Conservation (phyloP, 2,888 invertebrate genomes). For the Oscheius sp. region DNA sequence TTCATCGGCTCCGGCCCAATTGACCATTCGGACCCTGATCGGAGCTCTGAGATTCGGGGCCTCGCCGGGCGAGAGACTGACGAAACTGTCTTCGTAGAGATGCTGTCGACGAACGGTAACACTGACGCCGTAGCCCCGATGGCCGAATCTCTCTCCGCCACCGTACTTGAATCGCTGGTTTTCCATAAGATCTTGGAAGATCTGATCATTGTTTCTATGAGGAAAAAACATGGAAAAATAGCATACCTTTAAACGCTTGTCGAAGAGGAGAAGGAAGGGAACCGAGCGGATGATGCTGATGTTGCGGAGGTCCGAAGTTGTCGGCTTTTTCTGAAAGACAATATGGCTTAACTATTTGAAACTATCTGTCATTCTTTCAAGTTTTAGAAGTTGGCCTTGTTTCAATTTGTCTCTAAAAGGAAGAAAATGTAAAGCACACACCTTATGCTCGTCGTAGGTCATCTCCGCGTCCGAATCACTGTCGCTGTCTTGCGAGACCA, state of each 20-base stretch:
- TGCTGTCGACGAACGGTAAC: conserved; percentile 80
- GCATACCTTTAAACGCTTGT: conserved; percentile 80
- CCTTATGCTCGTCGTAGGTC: conserved; percentile 20
- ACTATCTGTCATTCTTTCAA: no score
- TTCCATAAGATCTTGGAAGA: conserved; percentile 74
- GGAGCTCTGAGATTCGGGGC: conserved; percentile 88
- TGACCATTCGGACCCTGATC: conserved; percentile 81
- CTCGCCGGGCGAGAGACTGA: conserved; percentile 82
- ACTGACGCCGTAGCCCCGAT: conserved; percentile 31
- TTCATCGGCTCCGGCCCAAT: conserved; percentile 90
- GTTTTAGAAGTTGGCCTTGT: no score
- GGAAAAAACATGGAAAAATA: neutral
- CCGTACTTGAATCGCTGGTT: conserved; percentile 81
- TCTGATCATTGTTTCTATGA: conserved; percentile 58
- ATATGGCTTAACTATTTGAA: no score
- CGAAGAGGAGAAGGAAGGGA: conserved; percentile 93
- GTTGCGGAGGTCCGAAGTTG: conserved; percentile 83
- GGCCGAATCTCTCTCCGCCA: conserved; percentile 25
- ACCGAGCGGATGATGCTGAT: conserved; percentile 89
- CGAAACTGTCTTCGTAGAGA: conserved; percentile 98
- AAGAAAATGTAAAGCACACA: neutral
- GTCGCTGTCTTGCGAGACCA: neutral
- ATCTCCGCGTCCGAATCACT: conserved; percentile 9
- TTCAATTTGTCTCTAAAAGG: no score
- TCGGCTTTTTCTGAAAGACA: conserved; percentile 49